phyloP scores from a whole-genome alignment of 1,140 invertebrate genomes.

The Oryctes rhinoceros region DNA sequence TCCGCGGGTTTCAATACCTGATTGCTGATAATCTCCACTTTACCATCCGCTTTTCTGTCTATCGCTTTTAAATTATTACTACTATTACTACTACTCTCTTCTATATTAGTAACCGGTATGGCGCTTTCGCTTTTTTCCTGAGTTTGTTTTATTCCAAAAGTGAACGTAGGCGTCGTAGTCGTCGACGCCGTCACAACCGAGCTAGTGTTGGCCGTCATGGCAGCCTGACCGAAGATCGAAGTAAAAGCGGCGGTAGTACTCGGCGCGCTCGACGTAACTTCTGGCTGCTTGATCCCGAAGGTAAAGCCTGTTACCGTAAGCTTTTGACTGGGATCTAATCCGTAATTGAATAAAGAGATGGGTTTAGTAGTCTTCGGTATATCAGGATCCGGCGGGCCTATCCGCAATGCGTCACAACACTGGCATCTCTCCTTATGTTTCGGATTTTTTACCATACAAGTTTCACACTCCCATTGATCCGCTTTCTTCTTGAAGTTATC shows the following conservation, averaged over 20 bases:
- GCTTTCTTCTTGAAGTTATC: slow-evolving; percentile 53
- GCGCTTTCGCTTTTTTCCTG: slow-evolving; percentile 6
- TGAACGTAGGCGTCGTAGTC: background rate
- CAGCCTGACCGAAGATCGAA: background rate
- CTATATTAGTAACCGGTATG: background rate
- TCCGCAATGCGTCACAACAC: slow-evolving; percentile 62
- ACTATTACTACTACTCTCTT: background rate
- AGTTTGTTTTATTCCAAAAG: slow-evolving; percentile 30
- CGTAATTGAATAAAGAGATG: slow-evolving; percentile 59
- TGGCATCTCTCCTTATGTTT: slow-evolving; percentile 62
- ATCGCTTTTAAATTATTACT: no score
- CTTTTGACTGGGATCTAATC: slow-evolving; percentile 50
- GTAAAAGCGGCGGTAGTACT: background rate
- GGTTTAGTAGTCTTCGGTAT: slow-evolving; percentile 43
- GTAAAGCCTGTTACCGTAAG: background rate
- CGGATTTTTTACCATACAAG: slow-evolving; percentile 68
- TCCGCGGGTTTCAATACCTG: background rate
- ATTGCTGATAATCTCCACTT: background rate
- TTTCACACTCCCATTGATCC: slow-evolving; percentile 59
- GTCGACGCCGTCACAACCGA: background rate
- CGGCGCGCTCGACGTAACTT: background rate
- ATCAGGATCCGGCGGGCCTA: slow-evolving; percentile 45
- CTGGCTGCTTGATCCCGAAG: background rate
- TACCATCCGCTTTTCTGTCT: background rate
- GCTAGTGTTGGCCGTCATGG: background rate